Evolutionary conservation across 2,113 vertebrate genomes (phyloP), one percentile per base, ranked within the genome.

Genomic region (Brachyhypopomus gauderio): DNA sequence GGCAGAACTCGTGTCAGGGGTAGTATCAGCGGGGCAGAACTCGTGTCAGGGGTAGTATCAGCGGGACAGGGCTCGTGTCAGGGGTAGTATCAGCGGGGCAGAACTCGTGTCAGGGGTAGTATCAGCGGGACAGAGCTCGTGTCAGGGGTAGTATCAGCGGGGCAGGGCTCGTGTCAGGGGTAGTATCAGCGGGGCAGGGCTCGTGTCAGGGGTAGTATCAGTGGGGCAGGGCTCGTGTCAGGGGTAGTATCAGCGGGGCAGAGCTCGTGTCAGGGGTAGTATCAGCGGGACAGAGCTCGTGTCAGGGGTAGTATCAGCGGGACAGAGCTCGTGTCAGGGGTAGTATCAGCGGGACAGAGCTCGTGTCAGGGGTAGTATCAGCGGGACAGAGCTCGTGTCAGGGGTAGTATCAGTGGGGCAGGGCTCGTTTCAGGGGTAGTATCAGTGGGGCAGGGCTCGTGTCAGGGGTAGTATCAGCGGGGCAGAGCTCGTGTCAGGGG

Each of bases 401-500:
- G 23, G 52, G 25, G 73, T 11, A 55, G 1, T 1, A 55, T 63
- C 19, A 56, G 41, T 1, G 22, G 11, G 12, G 59, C 75, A 70
- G 59, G 87, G 94, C 94, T 72, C 93, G 30, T 30, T 1, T 30
- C 30, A 30, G 30, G 30, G 30, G 30, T 3, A 30, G 3, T 30
- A 30, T 30, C 3, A 3, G 30, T 3, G 30, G 30, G 30, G 30
- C 30, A 30, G 30, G 3, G 30, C 30, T 36, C 6, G 34, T 36
- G 62, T 62, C 22, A 56, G 23, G 52, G 25, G 73, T 19, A 55
- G 1, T 1, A 55, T 63, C 19, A 36, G 41, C 4, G 22, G 11
- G 12, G 59, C 75, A 70, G 59, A 87, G 94, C 94, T 72, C 93
- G 96, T 36, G 62, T 62, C 22, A 56, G 23, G 52, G 25, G 73